Evolutionary conservation across 2,113 vertebrate genomes (phyloP), one percentile per base, ranked within the genome.

Genomic region (Theristicus caerulescens): DNA sequence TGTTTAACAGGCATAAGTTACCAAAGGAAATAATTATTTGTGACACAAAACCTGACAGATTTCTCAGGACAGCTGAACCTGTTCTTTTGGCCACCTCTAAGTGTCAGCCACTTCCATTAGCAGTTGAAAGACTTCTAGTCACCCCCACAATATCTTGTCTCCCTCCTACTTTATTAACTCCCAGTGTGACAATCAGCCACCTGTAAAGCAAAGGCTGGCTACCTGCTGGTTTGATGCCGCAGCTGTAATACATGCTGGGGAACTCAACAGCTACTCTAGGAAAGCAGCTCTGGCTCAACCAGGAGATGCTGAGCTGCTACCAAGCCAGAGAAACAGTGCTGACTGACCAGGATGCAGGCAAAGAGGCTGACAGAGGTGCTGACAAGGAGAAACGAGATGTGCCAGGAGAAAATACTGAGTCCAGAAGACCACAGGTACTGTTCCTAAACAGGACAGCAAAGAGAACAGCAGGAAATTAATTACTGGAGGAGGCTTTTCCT

Each of bases 51-150:
- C n/a, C 61, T 80, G 85, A 62, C 38, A 70, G 59, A 86, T 36
- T 86, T 86, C 40, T 89, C 58, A 67, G 40, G 67, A 82, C 42
- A 83, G 54, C 36, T 72, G 58, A 88, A 73, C 22, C 21, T 62
- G 57, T 58, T 54, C 61, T 90, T 94, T n/a, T 65, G 80, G 40
- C 25, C 66, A 80, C 29, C 57, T 72, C 5, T 59, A 79, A 93
- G 81, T 58, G 81, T 42, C 65, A 96, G 76, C 52, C 90, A 88
- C 38, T 77, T 95, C 54, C 49, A 95, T 94, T 79, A 91, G 42
- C 74, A 93, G 51, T 6, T 79, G 62, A 57, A 55, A 88, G 61
- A 85, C 57, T 76, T 86, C 55, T 25, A 25, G 40, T 59, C 52
- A 69, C 5, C 15, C 32, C 26, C 11, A 17, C 0, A 3, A 74